Evolutionary conservation across 2,888 invertebrate species (phyloP).

Genomic region (Drosophila niveifrons): DNA sequence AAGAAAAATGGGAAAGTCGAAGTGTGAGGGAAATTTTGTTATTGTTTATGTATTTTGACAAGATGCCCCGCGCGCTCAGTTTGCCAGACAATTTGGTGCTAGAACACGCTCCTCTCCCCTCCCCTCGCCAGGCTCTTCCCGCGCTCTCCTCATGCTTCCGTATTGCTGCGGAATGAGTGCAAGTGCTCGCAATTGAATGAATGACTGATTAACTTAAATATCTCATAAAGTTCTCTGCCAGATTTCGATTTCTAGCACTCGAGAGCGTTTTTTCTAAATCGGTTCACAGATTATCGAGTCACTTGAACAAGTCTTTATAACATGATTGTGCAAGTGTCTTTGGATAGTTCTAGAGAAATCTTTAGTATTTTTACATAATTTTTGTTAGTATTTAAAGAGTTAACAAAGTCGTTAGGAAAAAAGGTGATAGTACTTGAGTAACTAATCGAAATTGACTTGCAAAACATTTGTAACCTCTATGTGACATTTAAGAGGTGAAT

Average conservation of each 20-base stretch:
- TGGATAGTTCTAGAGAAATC: background rate
- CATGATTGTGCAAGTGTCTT: background rate
- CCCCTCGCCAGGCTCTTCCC: background rate
- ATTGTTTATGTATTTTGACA: constrained; percentile 85
- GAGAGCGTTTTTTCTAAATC: background rate
- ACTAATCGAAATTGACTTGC: no score
- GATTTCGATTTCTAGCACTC: background rate
- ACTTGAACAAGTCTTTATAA: constrained; percentile 10
- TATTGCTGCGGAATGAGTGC: constrained; percentile 1
- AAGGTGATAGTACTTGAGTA: no score
- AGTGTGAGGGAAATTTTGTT: constrained; percentile 76
- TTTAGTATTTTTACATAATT: background rate
- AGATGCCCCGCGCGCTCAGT: constrained; percentile 68
- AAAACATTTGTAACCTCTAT: no score
- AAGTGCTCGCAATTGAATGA: constrained; percentile 23
- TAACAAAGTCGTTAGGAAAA: no score
- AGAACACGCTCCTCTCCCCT: background rate
- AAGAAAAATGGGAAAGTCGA: constrained; percentile 63
- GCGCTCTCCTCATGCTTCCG: no score
- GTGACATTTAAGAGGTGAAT: no score
- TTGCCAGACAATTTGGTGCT: constrained; percentile 79
- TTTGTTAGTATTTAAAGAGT: no score
- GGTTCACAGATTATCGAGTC: constrained; percentile 10
- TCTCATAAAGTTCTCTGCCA: constrained; percentile 8
- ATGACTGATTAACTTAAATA: constrained; percentile 23